Evolutionary conservation across 2,113 vertebrate genomes (phyloP).

Genomic region (Vulpes ferrilata): DNA sequence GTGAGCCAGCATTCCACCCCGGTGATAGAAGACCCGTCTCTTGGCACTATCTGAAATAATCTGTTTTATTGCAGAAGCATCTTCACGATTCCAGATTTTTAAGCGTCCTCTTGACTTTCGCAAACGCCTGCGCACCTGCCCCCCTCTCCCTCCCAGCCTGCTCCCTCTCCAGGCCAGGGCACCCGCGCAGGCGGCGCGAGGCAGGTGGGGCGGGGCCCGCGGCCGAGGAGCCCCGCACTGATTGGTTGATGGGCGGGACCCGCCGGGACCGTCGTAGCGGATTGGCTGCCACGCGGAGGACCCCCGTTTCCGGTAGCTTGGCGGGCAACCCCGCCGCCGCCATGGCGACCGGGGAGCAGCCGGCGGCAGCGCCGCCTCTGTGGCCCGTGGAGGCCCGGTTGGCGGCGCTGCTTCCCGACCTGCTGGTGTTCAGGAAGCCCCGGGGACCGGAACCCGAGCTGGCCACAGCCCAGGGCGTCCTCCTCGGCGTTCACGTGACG

Average conservation of each 20-base stretch:
- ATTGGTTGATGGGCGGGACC: slow-evolving; percentile 35
- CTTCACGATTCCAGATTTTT: not conserved
- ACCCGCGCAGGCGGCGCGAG: fast-evolving
- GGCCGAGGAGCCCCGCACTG: not conserved
- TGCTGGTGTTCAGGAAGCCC: slow-evolving; percentile 72
- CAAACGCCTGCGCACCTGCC: fast-evolving
- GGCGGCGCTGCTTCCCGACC: slow-evolving; percentile 79
- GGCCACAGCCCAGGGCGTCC: slow-evolving; percentile 71
- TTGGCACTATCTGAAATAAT: not conserved
- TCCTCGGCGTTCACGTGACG: slow-evolving; percentile 80
- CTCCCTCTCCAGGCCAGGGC: fast-evolving
- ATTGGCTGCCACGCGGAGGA: not conserved
- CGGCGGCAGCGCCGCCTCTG: not conserved
- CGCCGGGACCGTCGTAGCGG: not conserved
- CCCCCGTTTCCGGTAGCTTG: not conserved
- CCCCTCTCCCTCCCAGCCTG: fast-evolving
- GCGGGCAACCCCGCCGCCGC: not conserved
- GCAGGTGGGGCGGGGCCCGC: fast-evolving
- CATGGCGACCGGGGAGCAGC: not conserved
- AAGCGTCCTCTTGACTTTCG: fast-evolving
- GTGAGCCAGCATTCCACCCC: not conserved
- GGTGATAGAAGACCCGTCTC: no score
- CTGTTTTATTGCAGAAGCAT: not conserved
- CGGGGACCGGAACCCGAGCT: slow-evolving; percentile 39
- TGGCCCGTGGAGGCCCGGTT: slow-evolving; percentile 20